phyloP scores from a whole-genome alignment of 2,797 vertebrate species.

The Propithecus deckenii region DNA sequence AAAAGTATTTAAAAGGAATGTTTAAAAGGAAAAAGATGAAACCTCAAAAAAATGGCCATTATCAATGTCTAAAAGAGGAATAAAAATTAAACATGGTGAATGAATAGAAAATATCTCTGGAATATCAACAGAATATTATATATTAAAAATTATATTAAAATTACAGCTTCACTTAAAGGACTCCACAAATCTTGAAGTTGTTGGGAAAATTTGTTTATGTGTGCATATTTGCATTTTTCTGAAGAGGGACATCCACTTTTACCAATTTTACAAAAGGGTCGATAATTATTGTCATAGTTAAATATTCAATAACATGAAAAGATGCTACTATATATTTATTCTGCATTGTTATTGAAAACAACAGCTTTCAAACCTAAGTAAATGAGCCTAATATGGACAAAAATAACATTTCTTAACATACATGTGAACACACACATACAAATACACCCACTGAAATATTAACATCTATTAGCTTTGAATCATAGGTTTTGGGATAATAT shows the following conservation, averaged over 20 bases:
- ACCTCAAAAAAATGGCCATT: neutral
- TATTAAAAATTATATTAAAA: neutral
- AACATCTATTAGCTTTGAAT: neutral
- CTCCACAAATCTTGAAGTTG: neutral
- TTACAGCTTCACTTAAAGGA: neutral
- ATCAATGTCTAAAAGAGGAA: neutral
- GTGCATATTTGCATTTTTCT: no score
- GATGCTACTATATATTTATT: neutral
- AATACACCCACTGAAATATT: neutral
- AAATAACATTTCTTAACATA: neutral
- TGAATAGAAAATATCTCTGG: neutral
- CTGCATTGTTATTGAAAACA: neutral
- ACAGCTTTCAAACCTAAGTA: neutral
- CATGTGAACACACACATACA: neutral
- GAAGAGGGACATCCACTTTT: neutral
- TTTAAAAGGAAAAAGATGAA: neutral
- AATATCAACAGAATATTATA: neutral
- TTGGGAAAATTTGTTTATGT: neutral
- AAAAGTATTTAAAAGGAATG: neutral
- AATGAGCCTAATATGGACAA: neutral
- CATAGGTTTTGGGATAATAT: neutral
- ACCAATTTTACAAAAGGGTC: neutral
- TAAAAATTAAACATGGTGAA: neutral
- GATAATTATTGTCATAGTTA: neutral
- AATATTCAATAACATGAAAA: neutral